phyloP scores from a whole-genome alignment of 2,797 vertebrate genomes.

The Danio kyathit region DNA sequence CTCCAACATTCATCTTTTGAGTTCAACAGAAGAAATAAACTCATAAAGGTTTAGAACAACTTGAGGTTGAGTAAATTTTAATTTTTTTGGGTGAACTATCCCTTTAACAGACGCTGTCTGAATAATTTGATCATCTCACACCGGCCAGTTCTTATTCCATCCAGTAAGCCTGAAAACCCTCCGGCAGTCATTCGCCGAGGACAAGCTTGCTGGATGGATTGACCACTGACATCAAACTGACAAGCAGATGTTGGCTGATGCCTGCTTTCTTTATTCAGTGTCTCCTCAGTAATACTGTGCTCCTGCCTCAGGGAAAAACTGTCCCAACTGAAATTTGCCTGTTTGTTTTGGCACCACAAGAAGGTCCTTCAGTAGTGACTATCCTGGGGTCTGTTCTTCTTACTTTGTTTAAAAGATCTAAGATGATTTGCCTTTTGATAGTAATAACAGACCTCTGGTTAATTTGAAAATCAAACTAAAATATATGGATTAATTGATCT shows the following conservation, averaged over 20 bases:
- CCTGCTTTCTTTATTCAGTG: slow-evolving; percentile 24
- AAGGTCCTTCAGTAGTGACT: no score
- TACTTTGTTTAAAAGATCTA: no score
- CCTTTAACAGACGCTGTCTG: background rate
- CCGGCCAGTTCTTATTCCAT: slow-evolving; percentile 22
- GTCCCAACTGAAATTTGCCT: background rate
- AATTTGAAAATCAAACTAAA: no score
- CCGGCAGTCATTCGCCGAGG: background rate
- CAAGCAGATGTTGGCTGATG: slow-evolving; percentile 27
- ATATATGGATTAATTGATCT: no score
- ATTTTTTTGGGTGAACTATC: no score
- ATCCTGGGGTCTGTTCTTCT: no score
- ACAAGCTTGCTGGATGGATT: slow-evolving; percentile 24
- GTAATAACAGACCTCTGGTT: no score
- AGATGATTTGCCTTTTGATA: no score
- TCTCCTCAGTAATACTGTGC: slow-evolving; percentile 24
- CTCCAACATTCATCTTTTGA: no score
- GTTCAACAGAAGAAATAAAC: no score
- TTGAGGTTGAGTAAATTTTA: no score
- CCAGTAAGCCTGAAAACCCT: slow-evolving; percentile 2
- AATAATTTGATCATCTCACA: slow-evolving; percentile 28
- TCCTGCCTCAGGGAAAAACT: slow-evolving; percentile 16
- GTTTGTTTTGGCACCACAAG: slow-evolving; percentile 1
- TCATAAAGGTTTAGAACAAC: no score
- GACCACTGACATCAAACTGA: slow-evolving; percentile 26